These are phyloP conservation scores for Styela plicata DNA, from an alignment of 23 tunicate genomes.

Conservation along the genomic window DNA sequence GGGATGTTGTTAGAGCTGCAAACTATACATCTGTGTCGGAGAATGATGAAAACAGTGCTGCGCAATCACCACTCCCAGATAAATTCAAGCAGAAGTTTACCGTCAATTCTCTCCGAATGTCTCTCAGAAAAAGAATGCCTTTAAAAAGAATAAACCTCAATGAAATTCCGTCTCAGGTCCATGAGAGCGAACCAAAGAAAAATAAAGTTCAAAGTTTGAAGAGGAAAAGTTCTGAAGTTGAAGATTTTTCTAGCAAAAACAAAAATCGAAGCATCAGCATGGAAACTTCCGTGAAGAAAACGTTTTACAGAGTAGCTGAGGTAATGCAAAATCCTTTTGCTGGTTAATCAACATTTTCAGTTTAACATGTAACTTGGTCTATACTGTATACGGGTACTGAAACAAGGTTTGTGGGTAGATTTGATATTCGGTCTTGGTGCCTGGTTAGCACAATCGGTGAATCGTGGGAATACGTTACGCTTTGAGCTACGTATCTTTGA, in stretches of 20 bases:
- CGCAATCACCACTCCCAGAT: neutral
- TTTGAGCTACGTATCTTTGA: too few species aligned
- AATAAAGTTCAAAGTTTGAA: neutral
- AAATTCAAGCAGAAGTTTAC: neutral
- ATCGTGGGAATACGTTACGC: too few species aligned
- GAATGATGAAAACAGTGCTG: neutral
- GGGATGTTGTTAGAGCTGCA: neutral
- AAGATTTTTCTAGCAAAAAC: neutral
- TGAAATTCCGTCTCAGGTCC: neutral
- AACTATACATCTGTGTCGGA: neutral
- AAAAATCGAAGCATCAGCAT: neutral
- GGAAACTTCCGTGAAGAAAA: conserved; percentile 7
- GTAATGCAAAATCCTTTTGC: neutral
- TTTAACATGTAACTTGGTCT: too few species aligned
- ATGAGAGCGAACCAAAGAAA: neutral
- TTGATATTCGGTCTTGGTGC: too few species aligned
- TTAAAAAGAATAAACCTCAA: neutral
- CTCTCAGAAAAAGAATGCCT: neutral
- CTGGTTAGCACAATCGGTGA: too few species aligned
- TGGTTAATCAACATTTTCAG: too few species aligned
- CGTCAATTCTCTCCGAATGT: neutral
- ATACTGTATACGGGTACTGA: too few species aligned
- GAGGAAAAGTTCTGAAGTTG: neutral
- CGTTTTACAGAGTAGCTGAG: conserved; percentile 12
- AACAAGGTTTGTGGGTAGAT: too few species aligned